phyloP scores from a whole-genome alignment of 2,888 invertebrate genomes.

The Pedicia rivosa region DNA sequence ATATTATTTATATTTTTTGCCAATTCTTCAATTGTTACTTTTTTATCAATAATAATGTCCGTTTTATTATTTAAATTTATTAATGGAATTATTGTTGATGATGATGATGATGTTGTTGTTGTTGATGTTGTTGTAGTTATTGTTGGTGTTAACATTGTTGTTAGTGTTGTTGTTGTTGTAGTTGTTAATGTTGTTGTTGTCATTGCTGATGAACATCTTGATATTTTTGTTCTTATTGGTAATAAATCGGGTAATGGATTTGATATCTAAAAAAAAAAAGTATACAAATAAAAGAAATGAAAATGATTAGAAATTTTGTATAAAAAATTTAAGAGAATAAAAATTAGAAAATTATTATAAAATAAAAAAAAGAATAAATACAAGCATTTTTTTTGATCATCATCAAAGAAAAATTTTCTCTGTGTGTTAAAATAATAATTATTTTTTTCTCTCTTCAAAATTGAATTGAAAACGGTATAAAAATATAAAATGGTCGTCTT shows the following conservation, averaged over 20 bases:
- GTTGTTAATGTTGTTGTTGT: not conserved
- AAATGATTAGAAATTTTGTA: too few relatives aligned
- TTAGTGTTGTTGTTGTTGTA: not conserved
- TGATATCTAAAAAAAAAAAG: conserved; percentile 5
- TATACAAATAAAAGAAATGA: not conserved
- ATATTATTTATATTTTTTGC: not conserved
- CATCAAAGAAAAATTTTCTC: too few relatives aligned
- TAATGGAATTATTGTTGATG: not conserved
- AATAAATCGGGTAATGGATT: conserved; percentile 33
- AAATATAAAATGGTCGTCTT: too few relatives aligned
- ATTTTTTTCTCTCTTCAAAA: too few relatives aligned
- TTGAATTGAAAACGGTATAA: too few relatives aligned
- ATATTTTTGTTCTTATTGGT: conserved; percentile 20
- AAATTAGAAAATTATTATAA: too few relatives aligned
- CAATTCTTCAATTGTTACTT: not conserved
- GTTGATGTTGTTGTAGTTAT: not conserved
- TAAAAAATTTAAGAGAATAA: too few relatives aligned
- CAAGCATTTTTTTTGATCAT: too few relatives aligned
- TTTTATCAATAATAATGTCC: not conserved
- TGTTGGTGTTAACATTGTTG: conserved; percentile 22
- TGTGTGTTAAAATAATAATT: too few relatives aligned
- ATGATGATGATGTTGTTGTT: not conserved
- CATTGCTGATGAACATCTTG: not conserved
- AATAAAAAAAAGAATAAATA: too few relatives aligned
- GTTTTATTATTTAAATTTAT: not conserved